Evolutionary conservation across 2,888 invertebrate species (phyloP).

Genomic region (Thelaira solivaga): DNA sequence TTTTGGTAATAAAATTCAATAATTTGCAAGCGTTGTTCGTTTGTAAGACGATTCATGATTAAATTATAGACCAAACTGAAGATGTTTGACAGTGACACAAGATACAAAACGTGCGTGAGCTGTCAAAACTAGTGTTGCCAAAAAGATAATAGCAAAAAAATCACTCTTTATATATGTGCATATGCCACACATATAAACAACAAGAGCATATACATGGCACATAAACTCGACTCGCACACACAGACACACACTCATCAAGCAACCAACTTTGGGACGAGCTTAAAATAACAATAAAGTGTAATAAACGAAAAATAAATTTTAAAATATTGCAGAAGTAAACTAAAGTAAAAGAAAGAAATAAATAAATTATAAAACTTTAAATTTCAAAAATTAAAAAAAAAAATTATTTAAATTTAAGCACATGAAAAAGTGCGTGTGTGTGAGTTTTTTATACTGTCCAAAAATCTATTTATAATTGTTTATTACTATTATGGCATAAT

Average conservation of each 20-base stretch:
- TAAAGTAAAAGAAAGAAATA: not conserved
- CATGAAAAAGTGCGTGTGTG: not conserved
- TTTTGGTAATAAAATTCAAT: too few relatives aligned
- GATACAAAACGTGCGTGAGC: too few relatives aligned
- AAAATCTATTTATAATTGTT: not conserved
- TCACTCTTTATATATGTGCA: not conserved
- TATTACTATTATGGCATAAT: not conserved
- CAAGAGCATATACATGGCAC: not conserved
- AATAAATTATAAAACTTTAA: not conserved
- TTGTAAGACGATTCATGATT: too few relatives aligned
- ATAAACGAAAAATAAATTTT: constrained; percentile 58
- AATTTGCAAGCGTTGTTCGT: too few relatives aligned
- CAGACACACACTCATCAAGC: not conserved
- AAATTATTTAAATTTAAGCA: not conserved
- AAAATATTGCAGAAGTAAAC: constrained; percentile 10
- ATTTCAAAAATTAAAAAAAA: not conserved
- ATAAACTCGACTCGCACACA: not conserved
- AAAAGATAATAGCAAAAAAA: too few relatives aligned
- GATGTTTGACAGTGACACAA: too few relatives aligned
- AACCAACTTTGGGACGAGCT: constrained; percentile 8
- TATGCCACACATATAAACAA: not conserved
- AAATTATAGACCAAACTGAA: too few relatives aligned
- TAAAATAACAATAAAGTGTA: constrained; percentile 56
- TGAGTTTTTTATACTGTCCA: not conserved
- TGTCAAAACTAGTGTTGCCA: too few relatives aligned